Evolutionary conservation across 2,888 invertebrate species (phyloP), one percentile per base, ranked within the genome.

Genomic region (Brenthis hecate): DNA sequence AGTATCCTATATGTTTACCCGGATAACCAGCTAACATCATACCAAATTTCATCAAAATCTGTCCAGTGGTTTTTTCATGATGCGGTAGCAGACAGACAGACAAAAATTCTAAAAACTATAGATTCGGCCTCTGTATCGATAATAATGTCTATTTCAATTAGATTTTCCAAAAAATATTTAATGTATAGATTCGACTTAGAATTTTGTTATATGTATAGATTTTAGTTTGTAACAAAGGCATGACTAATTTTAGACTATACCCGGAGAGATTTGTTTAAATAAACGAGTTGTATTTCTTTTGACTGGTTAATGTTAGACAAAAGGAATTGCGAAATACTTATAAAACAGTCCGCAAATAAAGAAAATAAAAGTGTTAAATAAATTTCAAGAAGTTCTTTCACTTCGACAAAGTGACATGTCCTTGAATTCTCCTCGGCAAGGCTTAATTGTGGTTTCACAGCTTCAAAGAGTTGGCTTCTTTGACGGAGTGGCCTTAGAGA

Each of bases 401-500:
- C 85, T 86, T 82, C 74, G 76, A 81, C 80, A 83, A 85, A 86
- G 84, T 83, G 86, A 86, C 80, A 83, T 83, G 88, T 86, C 90
- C 91, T 91, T 89, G 87, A 87, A 87, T 86, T 87, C 86, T 85
- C 83, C 81, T 82, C 81, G 86, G 90, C 83, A 86, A 90, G 87
- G 87, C 86, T 90, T 89, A 89, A 91, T 91, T 91, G 90, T 88
- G 89, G 88, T 88, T 88, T 87, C 82, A 80, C 85, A 83, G 85
- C 89, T 90, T 88, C 91, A 91, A 91, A 91, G 91, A 91, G 91
- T 90, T 90, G 85, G 81, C 74, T 81, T 84, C 86, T 89, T 90
- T 87, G 88, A 88, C 78, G 79, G 76, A 80, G 74, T 75, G 76
- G 68, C 50, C 65, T 61, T 47, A 56, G 78, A 77, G 75, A 76